Conservation (phyloP, 2,888 invertebrate genomes). For the Bombylius discolor region DNA sequence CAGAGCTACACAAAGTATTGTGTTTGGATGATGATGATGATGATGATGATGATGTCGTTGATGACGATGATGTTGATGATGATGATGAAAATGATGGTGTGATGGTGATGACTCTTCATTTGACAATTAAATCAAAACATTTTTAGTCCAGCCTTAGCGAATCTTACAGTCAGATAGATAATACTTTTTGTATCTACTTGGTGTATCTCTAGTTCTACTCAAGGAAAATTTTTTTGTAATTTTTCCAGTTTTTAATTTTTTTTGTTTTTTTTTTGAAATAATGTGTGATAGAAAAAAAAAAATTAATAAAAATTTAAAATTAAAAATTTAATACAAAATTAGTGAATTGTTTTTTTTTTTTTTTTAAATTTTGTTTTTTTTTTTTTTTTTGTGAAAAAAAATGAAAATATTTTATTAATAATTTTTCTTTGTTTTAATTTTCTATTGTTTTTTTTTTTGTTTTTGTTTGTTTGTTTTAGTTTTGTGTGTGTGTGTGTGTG, state of each 20-base stretch:
- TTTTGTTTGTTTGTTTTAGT: too few species aligned
- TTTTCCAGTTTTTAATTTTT: background rate
- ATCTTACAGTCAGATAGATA: slow-evolving; percentile 6
- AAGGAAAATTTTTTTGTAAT: background rate
- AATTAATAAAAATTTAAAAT: too few species aligned
- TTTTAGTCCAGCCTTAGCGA: slow-evolving; percentile 10
- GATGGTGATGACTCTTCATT: slow-evolving; percentile 9
- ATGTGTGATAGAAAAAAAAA: too few species aligned
- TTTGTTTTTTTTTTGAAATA: too few species aligned
- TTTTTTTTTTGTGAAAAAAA: too few species aligned
- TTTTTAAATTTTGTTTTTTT: too few species aligned
- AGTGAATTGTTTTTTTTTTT: too few species aligned
- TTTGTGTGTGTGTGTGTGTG: too few species aligned
- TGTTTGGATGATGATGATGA: background rate
- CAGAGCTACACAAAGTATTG: slow-evolving; percentile 20
- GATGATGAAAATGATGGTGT: background rate
- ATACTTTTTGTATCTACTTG: background rate
- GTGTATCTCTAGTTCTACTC: background rate
- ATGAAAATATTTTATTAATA: too few species aligned
- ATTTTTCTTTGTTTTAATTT: too few species aligned
- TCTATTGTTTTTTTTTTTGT: too few species aligned
- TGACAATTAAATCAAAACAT: slow-evolving; percentile 28
- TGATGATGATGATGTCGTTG: background rate
- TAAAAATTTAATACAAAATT: too few species aligned
- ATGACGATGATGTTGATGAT: background rate